phyloP scores from a whole-genome alignment of 2,113 vertebrate genomes.

The Prionailurus viverrinus region DNA sequence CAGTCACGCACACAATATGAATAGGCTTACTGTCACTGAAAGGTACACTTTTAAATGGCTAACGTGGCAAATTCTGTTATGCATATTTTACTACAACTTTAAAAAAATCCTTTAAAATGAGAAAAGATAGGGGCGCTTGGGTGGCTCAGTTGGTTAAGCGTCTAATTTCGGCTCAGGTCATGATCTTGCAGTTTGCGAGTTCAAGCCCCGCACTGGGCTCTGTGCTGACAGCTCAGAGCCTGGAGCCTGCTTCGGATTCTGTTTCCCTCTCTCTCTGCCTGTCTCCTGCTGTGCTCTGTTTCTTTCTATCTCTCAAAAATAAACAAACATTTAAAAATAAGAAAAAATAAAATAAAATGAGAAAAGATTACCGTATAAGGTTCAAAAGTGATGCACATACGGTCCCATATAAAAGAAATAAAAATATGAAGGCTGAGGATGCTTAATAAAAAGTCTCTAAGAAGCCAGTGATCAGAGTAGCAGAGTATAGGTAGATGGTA shows the following conservation, averaged over 20 bases:
- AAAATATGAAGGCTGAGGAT: neutral
- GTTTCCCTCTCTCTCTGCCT: too few species aligned
- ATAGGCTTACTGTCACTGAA: neutral
- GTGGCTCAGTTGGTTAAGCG: too few species aligned
- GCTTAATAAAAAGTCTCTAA: neutral
- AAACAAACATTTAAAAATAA: neutral
- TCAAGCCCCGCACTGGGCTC: too few species aligned
- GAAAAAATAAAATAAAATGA: constrained; percentile 9
- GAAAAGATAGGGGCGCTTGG: too few species aligned
- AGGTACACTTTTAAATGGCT: neutral
- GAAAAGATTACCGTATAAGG: neutral
- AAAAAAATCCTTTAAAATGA: neutral
- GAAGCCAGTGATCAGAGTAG: neutral
- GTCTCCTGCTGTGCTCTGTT: too few species aligned
- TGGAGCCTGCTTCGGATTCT: too few species aligned
- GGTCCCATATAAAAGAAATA: neutral
- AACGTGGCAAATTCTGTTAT: neutral
- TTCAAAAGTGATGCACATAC: neutral
- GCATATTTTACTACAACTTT: neutral
- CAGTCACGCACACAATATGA: fast-evolving
- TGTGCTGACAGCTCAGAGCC: too few species aligned
- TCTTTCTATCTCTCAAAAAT: too few species aligned
- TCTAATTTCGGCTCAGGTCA: too few species aligned
- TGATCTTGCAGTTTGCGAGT: too few species aligned
- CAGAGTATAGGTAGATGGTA: neutral